Evolutionary conservation across 2,888 invertebrate genomes (phyloP).

Genomic region (Acronicta leporina): DNA sequence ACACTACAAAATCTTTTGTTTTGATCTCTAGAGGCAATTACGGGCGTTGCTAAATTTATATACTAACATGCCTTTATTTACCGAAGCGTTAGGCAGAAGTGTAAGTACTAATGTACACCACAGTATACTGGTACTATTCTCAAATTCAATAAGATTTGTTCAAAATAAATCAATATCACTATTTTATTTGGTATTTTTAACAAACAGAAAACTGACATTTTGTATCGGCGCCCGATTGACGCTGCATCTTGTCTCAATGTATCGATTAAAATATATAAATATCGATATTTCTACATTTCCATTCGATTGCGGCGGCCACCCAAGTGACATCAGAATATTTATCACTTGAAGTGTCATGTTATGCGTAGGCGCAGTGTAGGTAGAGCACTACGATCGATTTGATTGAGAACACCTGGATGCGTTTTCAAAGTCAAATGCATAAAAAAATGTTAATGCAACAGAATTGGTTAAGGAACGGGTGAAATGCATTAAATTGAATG

Average conservation of each 20-base stretch:
- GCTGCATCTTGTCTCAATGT: constrained; percentile 50
- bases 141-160: no score
- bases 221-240: constrained; percentile 43
- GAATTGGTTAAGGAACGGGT: constrained; percentile 66
- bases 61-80: no score
- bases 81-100: no score
- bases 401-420: constrained; percentile 71
- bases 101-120: no score
- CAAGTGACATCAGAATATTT: constrained; percentile 52
- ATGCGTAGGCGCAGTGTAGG: constrained; percentile 33
- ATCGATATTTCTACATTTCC: constrained; percentile 39
- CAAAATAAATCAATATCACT: no score
- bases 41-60: no score
- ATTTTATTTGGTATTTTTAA: no score
- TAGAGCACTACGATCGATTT: constrained; percentile 19
- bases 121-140: no score
- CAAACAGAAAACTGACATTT: not conserved
- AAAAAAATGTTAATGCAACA: constrained; percentile 62
- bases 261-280: constrained; percentile 57
- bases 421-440: constrained; percentile 78
- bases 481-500: constrained; percentile 36
- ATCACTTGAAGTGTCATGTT: constrained; percentile 30
- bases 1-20: no score
- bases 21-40: no score
- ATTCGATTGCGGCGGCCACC: constrained; percentile 37